Evolutionary conservation across 2,797 vertebrate genomes (phyloP), one percentile per base, ranked within the genome.

Genomic region (Acanthiza pusilla): DNA sequence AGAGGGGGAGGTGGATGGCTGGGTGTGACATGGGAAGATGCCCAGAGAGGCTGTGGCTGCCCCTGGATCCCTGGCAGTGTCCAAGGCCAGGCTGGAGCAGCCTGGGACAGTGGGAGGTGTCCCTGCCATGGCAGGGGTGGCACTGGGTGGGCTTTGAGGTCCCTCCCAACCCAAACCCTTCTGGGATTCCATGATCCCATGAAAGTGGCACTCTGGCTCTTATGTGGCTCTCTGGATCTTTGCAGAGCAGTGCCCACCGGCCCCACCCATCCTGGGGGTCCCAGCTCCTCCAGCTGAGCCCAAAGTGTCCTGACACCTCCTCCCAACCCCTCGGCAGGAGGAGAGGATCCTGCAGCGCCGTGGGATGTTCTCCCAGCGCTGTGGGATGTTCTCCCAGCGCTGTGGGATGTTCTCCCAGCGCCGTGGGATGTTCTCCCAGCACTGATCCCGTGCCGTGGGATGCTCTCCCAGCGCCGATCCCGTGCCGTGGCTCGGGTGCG

Each of bases 1-100:
- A 42, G 2, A 4, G 9, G 22, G 11, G 14, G 17, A n/a, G 6
- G 13, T 2, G 4, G n/a, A 2, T 0, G 14, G 21, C 15, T 0
- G 15, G 16, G 5, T 13, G 7, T 0, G 16, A 4, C 38, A 5
- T 0, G 25, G 65, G 62, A 21, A 30, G 34, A 3, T 20, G n/a
- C 42, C 17, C 48, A 7, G 34, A 9, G 71, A 0, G 1, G 51
- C 36, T 30, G 30, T 1, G 61, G 70, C 51, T 42, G 81, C 13
- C 43, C 29, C 23, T 27, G 48, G 48, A 20, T 5, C 67, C 38
- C 79, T 10, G 29, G 27, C 1, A 43, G 14, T 18, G 71, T 1
- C 71, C 53, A 0, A 8, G 53, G 61, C 45, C 51, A 17, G 60
- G 5, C 0, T 40, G 50, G 68, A 82, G 54, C 65, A 51, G 20